phyloP scores from a whole-genome alignment of 2,888 invertebrate genomes.

The Ophioninae sp. region DNA sequence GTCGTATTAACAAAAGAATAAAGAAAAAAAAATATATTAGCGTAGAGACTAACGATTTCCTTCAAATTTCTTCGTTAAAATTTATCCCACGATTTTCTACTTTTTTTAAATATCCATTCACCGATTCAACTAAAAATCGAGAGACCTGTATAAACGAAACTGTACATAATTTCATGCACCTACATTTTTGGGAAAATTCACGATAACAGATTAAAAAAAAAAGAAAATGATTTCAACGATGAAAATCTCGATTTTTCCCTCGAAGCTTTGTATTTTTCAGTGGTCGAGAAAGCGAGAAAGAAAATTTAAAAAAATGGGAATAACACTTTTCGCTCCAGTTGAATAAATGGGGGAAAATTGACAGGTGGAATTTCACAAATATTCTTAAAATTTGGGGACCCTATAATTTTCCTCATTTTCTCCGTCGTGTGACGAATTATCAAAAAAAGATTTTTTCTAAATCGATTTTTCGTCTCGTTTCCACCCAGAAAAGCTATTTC shows the following conservation, averaged over 20 bases:
- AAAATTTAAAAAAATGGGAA: neutral
- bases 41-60: conserved; percentile 51
- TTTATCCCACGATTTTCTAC: neutral
- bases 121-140: conserved; percentile 6
- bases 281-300: neutral
- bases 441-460: too few species aligned
- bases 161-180: conserved; percentile 1
- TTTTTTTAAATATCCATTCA: conserved; percentile 7
- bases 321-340: neutral
- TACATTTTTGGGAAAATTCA: conserved; percentile 25
- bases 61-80: conserved; percentile 48
- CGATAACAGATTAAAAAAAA: neutral
- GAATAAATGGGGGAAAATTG: conserved; percentile 2
- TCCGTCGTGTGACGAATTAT: too few species aligned
- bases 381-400: conserved; percentile 31
- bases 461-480: too few species aligned
- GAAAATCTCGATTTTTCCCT: conserved; percentile 11
- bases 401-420: too few species aligned
- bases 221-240: conserved; percentile 11
- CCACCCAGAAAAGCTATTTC: neutral
- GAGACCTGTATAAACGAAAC: neutral
- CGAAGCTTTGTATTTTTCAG: conserved; percentile 3
- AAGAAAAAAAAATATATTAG: conserved; percentile 38
- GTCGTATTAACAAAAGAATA: conserved; percentile 52
- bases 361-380: conserved; percentile 5